Percentiles rank a stretch among this genome's conserved stretches.
Conservation (phyloP, 2,113 vertebrate genomes). For the Rallus limicola region DNA sequence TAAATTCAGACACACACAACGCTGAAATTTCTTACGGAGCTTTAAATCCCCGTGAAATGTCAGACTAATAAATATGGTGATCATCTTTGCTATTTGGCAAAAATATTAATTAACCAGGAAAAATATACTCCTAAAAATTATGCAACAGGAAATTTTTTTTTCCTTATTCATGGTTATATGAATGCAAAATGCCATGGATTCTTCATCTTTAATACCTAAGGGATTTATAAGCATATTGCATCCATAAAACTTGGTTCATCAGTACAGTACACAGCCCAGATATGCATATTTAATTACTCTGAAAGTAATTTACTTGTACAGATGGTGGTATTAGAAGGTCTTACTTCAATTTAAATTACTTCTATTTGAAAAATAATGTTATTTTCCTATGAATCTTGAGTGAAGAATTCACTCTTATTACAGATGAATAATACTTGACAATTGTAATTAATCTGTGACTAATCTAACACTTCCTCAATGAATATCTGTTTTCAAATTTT, state of each 20-base stretch:
- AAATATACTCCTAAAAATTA: conserved; percentile 59
- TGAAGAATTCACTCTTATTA: conserved; percentile 70
- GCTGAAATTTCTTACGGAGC: conserved; percentile 27
- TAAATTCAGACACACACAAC: conserved; percentile 53
- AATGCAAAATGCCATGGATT: conserved; percentile 71
- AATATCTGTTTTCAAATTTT: conserved; percentile 50
- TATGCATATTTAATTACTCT: conserved; percentile 85
- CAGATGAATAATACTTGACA: conserved; percentile 59
- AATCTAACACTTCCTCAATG: conserved; percentile 44
- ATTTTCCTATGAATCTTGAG: conserved; percentile 67
- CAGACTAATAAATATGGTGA: conserved; percentile 51
- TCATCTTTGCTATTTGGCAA: conserved; percentile 47
- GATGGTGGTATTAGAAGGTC: conserved; percentile 80
- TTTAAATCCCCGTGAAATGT: conserved; percentile 31
- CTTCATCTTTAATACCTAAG: conserved; percentile 76
- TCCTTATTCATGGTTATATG: conserved; percentile 65
- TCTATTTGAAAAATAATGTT: conserved; percentile 61
- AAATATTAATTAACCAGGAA: conserved; percentile 69
- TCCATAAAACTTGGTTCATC: conserved; percentile 81
- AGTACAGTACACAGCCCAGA: conserved; percentile 77
- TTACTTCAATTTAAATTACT: conserved; percentile 81
- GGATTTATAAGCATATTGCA: conserved; percentile 82
- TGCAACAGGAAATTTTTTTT: conserved; percentile 23
- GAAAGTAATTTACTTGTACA: conserved; percentile 80
- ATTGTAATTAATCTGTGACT: conserved; percentile 64